phyloP scores from a whole-genome alignment of 2,113 vertebrate species.

The Engystomops pustulosus region DNA sequence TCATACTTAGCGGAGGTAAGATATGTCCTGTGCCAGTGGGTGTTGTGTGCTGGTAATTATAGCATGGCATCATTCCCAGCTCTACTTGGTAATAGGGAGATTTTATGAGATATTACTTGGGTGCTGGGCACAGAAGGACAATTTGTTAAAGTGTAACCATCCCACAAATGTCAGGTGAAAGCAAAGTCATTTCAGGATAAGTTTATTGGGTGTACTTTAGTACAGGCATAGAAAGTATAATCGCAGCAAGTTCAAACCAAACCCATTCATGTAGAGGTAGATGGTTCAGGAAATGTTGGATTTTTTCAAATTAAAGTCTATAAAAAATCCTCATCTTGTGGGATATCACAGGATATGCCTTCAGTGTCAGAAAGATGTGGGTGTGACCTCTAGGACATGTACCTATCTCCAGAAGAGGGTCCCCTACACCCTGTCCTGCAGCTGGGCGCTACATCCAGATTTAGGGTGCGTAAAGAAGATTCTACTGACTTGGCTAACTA shows the following conservation, averaged over 20 bases:
- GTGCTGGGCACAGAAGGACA: background rate
- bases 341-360: too few relatives aligned
- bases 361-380: too few relatives aligned
- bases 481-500: too few relatives aligned
- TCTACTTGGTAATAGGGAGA: background rate
- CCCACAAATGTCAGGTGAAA: slow-evolving; percentile 17
- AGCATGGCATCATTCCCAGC: background rate
- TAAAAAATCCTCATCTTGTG: background rate
- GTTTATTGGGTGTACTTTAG: background rate
- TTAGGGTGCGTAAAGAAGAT: too few relatives aligned
- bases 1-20: slow-evolving; percentile 97
- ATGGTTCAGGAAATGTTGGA: background rate
- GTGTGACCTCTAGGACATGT: too few relatives aligned
- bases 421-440: too few relatives aligned
- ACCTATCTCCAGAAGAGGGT: too few relatives aligned
- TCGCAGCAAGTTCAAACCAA: slow-evolving; percentile 20
- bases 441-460: too few relatives aligned
- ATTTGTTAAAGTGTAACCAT: slow-evolving; percentile 47
- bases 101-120: slow-evolving; percentile 43
- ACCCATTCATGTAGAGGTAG: background rate
- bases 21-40: slow-evolving; percentile 6
- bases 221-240: slow-evolving; percentile 8
- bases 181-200: slow-evolving; percentile 44
- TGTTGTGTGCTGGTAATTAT: background rate
- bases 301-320: background rate